Evolutionary conservation across 2,797 vertebrate genomes (phyloP).

Genomic region (Pangasius mekongensis): DNA sequence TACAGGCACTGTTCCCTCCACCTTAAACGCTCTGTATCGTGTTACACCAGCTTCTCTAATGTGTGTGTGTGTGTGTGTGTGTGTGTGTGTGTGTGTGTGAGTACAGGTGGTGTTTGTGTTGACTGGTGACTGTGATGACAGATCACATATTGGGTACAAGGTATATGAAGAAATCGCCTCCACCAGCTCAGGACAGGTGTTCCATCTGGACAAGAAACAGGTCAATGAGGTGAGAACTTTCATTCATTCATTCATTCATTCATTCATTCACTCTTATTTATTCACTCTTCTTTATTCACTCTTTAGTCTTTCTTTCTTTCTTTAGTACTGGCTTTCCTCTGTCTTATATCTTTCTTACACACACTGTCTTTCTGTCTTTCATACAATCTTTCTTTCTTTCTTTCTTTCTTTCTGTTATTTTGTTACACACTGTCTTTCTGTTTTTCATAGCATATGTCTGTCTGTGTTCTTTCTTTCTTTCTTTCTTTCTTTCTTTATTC

Average conservation of each 20-base stretch:
- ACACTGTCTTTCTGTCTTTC: neutral
- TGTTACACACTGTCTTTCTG: neutral
- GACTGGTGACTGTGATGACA: slow-evolving; percentile 96
- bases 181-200: slow-evolving; percentile 97
- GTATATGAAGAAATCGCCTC: slow-evolving; percentile 98
- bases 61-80: slow-evolving; percentile 23
- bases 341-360: neutral
- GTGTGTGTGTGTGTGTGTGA: slow-evolving; percentile 37
- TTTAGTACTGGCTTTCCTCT: neutral
- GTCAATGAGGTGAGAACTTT: slow-evolving; percentile 90
- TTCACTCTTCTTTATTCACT: no score
- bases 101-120: slow-evolving; percentile 95
- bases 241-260: neutral
- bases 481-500: no score
- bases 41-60: neutral
- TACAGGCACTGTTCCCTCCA: slow-evolving; percentile 59
- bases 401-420: neutral
- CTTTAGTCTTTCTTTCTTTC: neutral
- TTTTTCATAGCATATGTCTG: no score
- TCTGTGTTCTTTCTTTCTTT: neutral
- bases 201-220: slow-evolving; percentile 97
- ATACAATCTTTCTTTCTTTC: neutral
- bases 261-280: neutral
- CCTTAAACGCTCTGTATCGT: neutral
- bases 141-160: slow-evolving; percentile 91